Evolutionary conservation across 1,140 invertebrate genomes (phyloP).

Genomic region (Fopius arisanus): DNA sequence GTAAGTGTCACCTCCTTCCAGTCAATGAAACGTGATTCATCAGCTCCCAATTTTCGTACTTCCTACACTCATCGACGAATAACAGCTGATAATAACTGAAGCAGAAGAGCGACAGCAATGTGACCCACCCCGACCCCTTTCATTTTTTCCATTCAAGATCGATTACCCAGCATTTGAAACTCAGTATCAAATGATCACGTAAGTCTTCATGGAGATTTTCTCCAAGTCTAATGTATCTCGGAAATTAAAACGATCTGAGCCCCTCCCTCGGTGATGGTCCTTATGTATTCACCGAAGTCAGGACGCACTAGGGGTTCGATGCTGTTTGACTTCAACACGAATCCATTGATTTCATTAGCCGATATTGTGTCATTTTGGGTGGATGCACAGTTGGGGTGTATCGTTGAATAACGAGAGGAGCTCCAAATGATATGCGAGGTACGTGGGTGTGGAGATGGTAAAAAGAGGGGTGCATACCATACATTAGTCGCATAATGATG

Average conservation of each 20-base stretch:
- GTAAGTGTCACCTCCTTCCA: conserved; percentile 40
- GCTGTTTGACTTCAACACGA: conserved; percentile 43
- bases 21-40: conserved; percentile 21
- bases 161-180: conserved; percentile 9
- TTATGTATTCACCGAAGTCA: conserved; percentile 22
- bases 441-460: conserved; percentile 33
- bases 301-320: conserved; percentile 26
- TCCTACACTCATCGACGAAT: conserved; percentile 19
- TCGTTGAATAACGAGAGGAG: conserved; percentile 14
- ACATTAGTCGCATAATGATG: conserved; percentile 45
- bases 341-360: conserved; percentile 57
- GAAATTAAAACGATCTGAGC: conserved; percentile 53
- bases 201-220: conserved; percentile 35
- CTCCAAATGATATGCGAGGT: conserved; percentile 10
- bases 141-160: conserved; percentile 24
- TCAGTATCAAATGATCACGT: conserved; percentile 9
- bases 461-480: conserved; percentile 41
- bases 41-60: not conserved
- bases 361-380: conserved; percentile 40
- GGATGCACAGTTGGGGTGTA: not conserved
- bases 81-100: conserved; percentile 22
- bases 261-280: conserved; percentile 3
- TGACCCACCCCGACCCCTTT: conserved; percentile 34
- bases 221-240: conserved; percentile 46
- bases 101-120: conserved; percentile 32